Percentiles rank a stretch among this genome's conserved stretches.
Conservation (phyloP, 2,113 vertebrate species). For the Propithecus coquereli region DNA sequence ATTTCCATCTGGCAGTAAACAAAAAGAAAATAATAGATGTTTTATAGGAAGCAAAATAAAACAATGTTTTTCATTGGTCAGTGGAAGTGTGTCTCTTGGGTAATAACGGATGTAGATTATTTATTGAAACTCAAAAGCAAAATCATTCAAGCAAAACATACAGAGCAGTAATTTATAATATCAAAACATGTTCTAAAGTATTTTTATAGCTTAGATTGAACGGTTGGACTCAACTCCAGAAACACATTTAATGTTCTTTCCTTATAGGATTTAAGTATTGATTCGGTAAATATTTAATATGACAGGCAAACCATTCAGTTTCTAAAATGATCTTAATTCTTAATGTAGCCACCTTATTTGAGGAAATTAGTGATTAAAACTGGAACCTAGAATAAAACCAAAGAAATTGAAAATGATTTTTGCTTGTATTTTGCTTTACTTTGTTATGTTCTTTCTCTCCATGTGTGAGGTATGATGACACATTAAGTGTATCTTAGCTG, state of each 20-base stretch:
- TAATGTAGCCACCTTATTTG: neutral
- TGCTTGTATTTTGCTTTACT: conserved; percentile 54
- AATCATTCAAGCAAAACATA: neutral
- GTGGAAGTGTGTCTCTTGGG: neutral
- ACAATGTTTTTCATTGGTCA: neutral
- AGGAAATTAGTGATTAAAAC: conserved; percentile 16
- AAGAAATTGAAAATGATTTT: conserved; percentile 62
- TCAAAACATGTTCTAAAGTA: neutral
- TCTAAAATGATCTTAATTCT: neutral
- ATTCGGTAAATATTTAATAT: neutral
- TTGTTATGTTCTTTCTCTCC: conserved; percentile 39
- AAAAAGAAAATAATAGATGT: neutral
- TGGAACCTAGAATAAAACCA: conserved; percentile 55
- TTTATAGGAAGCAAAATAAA: neutral
- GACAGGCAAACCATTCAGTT: neutral
- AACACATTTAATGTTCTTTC: neutral
- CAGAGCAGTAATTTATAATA: neutral
- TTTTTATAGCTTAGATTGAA: neutral
- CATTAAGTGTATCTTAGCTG: neutral
- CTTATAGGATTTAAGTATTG: conserved; percentile 6
- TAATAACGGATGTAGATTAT: neutral
- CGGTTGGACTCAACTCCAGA: neutral
- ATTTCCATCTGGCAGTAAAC: neutral
- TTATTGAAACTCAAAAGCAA: neutral
- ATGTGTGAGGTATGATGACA: neutral